A percentile compares a stretch with the other conserved stretches of the same genome.
These are phyloP conservation scores for Channa maculata DNA, from an alignment of 2,113 vertebrate species.

Conservation along the genomic window DNA sequence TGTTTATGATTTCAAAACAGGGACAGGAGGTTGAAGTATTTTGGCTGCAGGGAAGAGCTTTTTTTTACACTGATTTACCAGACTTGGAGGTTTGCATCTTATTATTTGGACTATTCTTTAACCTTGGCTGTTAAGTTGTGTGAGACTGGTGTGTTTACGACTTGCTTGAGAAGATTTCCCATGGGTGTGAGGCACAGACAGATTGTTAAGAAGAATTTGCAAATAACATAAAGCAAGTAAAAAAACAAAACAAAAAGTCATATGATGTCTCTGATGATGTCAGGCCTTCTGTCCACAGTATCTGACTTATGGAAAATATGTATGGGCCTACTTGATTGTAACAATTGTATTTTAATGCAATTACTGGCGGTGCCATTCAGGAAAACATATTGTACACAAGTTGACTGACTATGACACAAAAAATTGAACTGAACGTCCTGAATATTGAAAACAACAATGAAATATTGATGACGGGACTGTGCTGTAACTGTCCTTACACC, in stretches of 20 bases:
- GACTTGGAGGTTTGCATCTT: slow-evolving; percentile 79
- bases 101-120: slow-evolving; percentile 86
- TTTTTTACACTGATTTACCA: slow-evolving; percentile 84
- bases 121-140: slow-evolving; percentile 82
- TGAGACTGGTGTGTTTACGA: slow-evolving; percentile 78
- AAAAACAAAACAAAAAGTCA: background rate
- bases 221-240: background rate
- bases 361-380: background rate
- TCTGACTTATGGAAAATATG: background rate
- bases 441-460: background rate
- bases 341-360: background rate
- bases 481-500: slow-evolving; percentile 25
- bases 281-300: no score
- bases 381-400: rapidly evolving
- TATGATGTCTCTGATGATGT: no score
- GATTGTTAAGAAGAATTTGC: slow-evolving; percentile 16
- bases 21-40: slow-evolving; percentile 78
- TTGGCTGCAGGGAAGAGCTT: slow-evolving; percentile 78
- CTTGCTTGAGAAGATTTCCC: slow-evolving; percentile 66
- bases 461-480: background rate
- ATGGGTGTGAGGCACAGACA: slow-evolving; percentile 40
- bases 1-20: slow-evolving; percentile 82
- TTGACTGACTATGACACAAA: background rate
- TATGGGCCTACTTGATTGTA: background rate
- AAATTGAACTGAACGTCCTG: background rate